phyloP scores from a whole-genome alignment of 2,888 invertebrate genomes.

The Poecilus cupreus region DNA sequence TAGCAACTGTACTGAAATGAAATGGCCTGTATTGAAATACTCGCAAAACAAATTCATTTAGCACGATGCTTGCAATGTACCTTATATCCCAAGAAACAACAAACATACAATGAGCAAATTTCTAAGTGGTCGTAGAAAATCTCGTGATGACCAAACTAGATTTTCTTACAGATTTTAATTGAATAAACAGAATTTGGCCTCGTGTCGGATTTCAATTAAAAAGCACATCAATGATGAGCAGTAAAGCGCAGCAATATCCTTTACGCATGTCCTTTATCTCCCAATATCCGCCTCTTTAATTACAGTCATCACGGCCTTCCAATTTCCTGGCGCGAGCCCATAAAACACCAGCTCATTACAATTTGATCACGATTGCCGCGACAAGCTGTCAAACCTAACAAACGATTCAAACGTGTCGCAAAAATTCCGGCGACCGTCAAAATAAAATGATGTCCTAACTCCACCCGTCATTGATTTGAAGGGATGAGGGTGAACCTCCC shows the following conservation, averaged over 20 bases:
- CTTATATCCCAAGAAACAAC: too few relatives aligned
- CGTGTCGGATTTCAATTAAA: neutral
- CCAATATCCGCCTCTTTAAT: conserved; percentile 22
- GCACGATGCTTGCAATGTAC: too few relatives aligned
- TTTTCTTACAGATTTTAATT: neutral
- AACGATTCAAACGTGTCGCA: neutral
- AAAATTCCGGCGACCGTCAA: neutral
- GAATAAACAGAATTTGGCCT: neutral
- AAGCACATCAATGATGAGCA: neutral
- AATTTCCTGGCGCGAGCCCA: neutral
- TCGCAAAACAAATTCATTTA: too few relatives aligned
- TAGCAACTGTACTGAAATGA: too few relatives aligned
- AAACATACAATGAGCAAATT: too few relatives aligned
- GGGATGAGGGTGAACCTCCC: neutral
- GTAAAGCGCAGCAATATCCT: conserved; percentile 11
- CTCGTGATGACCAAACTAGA: too few relatives aligned
- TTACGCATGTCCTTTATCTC: conserved; percentile 36
- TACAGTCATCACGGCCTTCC: conserved; percentile 2
- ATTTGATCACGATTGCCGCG: conserved; percentile 6
- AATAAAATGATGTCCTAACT: neutral
- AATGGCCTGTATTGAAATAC: too few relatives aligned
- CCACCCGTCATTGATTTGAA: neutral
- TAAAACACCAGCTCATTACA: conserved; percentile 30
- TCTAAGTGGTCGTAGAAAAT: too few relatives aligned
- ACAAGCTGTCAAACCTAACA: neutral